Evolutionary conservation across 2,113 vertebrate genomes (phyloP).

Genomic region (Talpa occidentalis): DNA sequence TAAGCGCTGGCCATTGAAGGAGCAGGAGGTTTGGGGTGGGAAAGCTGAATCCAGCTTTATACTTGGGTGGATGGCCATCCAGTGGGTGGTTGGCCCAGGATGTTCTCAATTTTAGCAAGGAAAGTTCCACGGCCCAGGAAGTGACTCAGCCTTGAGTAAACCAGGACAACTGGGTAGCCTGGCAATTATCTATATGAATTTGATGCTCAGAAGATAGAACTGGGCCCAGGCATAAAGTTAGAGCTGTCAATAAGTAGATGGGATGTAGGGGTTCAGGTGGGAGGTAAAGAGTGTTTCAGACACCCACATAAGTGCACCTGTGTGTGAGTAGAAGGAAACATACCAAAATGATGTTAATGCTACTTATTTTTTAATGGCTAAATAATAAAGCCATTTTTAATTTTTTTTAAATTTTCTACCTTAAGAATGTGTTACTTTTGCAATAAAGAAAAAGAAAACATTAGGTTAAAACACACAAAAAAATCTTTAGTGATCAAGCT

Average conservation of each 20-base stretch:
- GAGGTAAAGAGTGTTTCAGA: not conserved
- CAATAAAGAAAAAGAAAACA: slow-evolving; percentile 42
- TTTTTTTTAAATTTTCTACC: not conserved
- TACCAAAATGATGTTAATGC: not conserved
- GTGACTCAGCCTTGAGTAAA: not conserved
- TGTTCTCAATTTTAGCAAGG: not conserved
- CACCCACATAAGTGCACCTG: not conserved
- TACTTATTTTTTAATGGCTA: not conserved
- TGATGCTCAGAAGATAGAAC: not conserved
- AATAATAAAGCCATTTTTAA: not conserved
- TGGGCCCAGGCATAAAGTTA: not conserved
- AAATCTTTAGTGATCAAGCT: slow-evolving; percentile 40
- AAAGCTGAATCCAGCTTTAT: not conserved
- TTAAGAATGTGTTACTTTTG: slow-evolving; percentile 47
- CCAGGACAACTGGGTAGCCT: not conserved
- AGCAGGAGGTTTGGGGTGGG: not conserved
- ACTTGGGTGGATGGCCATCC: not conserved
- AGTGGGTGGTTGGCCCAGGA: not conserved
- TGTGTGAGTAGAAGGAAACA: not conserved
- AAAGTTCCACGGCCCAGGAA: not conserved
- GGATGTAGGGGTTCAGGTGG: not conserved
- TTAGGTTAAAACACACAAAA: slow-evolving; percentile 47
- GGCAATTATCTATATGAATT: not conserved
- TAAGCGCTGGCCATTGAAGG: not conserved
- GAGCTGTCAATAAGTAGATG: not conserved